Conservation (phyloP, 2,888 invertebrate genomes). For the Beris morrisii region DNA sequence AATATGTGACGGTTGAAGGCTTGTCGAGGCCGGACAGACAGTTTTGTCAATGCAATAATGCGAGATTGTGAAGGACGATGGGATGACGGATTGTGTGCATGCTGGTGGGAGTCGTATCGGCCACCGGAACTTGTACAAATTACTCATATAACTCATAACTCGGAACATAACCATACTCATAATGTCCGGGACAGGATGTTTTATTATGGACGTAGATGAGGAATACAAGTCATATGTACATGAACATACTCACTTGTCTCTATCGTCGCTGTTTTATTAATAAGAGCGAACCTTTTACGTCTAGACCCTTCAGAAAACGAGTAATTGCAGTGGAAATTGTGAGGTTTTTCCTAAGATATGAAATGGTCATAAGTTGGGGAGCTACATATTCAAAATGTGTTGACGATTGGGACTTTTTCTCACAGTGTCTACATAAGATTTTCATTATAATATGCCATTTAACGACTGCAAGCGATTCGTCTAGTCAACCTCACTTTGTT, state of each 20-base stretch:
- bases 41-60: constrained; percentile 33
- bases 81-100: constrained; percentile 37
- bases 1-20: constrained; percentile 21
- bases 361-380: background rate
- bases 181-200: constrained; percentile 34
- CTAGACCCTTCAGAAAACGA: background rate
- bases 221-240: constrained; percentile 2
- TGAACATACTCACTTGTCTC: background rate
- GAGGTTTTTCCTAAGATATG: too few relatives aligned
- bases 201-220: constrained; percentile 34
- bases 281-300: background rate
- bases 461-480: too few relatives aligned
- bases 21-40: constrained; percentile 4
- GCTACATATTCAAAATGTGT: background rate
- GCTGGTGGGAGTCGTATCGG: constrained; percentile 26
- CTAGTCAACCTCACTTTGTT: too few relatives aligned
- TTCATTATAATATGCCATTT: too few relatives aligned
- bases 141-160: constrained; percentile 38
- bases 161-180: constrained; percentile 31
- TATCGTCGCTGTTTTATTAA: constrained; percentile 17
- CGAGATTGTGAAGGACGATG: constrained; percentile 31
- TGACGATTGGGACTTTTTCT: too few relatives aligned
- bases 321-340: background rate
- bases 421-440: too few relatives aligned
- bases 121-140: constrained; percentile 36